Evolutionary conservation across 1,140 invertebrate species (phyloP), one percentile per base, ranked within the genome.

Genomic region (Trichonephila clavata): DNA sequence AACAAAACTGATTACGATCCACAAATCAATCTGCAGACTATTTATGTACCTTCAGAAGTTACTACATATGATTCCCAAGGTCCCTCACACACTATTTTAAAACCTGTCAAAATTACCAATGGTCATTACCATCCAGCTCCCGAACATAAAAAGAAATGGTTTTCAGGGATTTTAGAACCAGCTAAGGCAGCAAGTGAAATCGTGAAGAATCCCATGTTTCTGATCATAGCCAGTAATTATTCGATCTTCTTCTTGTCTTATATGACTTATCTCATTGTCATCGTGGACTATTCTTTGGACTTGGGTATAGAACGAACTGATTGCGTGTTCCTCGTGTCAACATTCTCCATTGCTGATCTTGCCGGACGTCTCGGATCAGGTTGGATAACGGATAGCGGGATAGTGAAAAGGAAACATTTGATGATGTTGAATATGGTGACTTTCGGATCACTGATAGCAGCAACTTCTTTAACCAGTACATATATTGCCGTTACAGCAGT

Each of bases 271-370:
- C 57, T 90, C 14, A 94, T 94, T 18, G 89, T 95, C 5, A 94
- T 95, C 13, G 94, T 95, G 20, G 94, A 95, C 21, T 95, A 94
- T 92, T 94, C 91, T n/a, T 61, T 94, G 27, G 94, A 95, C 93
- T 86, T 89, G 50, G 94, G 92, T 27, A 68, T 94, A 10, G 86
- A 93, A 2, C 86, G 86, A 13, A 60, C 43, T 16, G 83, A 94
- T 43, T 91, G 94, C 7, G 93, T 94, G 1, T 91, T 92, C 7
- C 77, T 95, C 1, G 61, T 95, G 43, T 95, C 91, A 10, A 80
- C 89, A 6, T 94, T 94, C 57, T 94, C 94, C 7, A 81, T 94
- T 18, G 71, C 93, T 2, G 94, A 95, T 87, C 84, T 95, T n/a
- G 39, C 88, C 7, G 94, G 94, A 8, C 92, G 94, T 24, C 27